Evolutionary conservation across 2,797 vertebrate species (phyloP), one percentile per base, ranked within the genome.

Genomic region (Enteromius unitaeniatus): DNA sequence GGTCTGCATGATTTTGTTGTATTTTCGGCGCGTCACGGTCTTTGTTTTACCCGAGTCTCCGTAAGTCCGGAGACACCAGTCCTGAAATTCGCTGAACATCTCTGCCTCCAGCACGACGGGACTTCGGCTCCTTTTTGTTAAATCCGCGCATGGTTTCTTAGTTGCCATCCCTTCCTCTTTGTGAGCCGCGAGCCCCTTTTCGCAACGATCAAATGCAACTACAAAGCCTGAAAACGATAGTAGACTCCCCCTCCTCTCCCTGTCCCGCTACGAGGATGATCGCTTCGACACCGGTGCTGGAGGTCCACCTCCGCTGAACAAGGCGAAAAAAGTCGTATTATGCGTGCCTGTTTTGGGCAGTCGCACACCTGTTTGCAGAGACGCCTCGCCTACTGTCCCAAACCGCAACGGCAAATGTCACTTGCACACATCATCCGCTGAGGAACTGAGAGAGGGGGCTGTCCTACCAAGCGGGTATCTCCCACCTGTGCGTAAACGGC

Each of bases 41-140:
- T 98, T 98, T 95, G 97, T 98, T 94, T 98, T 98, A 83, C 97
- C 97, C 86, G 97, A 97, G 95, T 98, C 97, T 86, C 97, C 97
- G 90, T 98, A 98, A 93, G 97, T 98, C 94, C 97, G 96, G 91
- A 98, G 95, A 92, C 97, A 98, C 97, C 97, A 98, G 95, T 97
- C 97, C 95, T 97, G 97, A 96, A 98, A 98, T 96, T 97, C 97
- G 91, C 95, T 95, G 93, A 97, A 97, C 97, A 98, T 97, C 95
- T 97, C 97, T 90, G 96, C 96, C 92, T 97, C 97, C 93, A 97
- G 92, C 93, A 96, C 96, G 87, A 95, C 93, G 87, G 94, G 95
- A 93, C 95, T 95, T 89, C 94, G 92, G 92, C 93, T 95, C 91
- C 94, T 92, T 91, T 94, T 95, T 88, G 92, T 92, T 90, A 93